Percentiles rank a stretch among this genome's conserved stretches.
Evolutionary conservation across 2,888 invertebrate species (phyloP).

Genomic region (Atherix ibis): DNA sequence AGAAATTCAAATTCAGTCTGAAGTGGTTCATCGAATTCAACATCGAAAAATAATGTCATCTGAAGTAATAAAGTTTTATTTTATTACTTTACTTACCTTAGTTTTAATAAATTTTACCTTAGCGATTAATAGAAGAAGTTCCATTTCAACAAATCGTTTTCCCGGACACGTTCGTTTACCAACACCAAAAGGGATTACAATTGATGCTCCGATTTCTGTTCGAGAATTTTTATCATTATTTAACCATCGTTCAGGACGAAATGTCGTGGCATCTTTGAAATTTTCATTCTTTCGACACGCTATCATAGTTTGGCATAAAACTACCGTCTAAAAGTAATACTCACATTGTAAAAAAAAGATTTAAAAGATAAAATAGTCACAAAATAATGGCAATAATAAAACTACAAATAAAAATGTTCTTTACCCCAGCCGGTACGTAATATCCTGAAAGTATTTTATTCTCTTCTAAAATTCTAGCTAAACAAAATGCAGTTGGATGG

Average conservation of each 20-base stretch:
- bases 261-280: slow-evolving; percentile 53
- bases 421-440: slow-evolving; percentile 50
- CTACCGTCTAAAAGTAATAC: slow-evolving; percentile 62
- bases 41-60: slow-evolving; percentile 55
- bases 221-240: slow-evolving; percentile 28
- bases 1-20: slow-evolving; percentile 69
- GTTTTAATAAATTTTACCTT: slow-evolving; percentile 36
- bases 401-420: background rate
- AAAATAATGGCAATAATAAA: background rate
- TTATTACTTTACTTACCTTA: background rate
- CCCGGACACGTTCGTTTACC: slow-evolving; percentile 74
- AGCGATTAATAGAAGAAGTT: slow-evolving; percentile 54
- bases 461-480: slow-evolving; percentile 59
- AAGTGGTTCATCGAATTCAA: slow-evolving; percentile 50
- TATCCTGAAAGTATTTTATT: slow-evolving; percentile 56
- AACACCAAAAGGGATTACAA: slow-evolving; percentile 65
- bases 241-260: slow-evolving; percentile 66
- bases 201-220: slow-evolving; percentile 38
- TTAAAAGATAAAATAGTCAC: background rate
- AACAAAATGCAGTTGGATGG: slow-evolving; percentile 58
- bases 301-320: slow-evolving; percentile 69
- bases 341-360: slow-evolving; percentile 16
- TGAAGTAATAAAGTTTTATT: slow-evolving; percentile 23
- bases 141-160: slow-evolving; percentile 66
- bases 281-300: slow-evolving; percentile 61